Evolutionary conservation across 2,888 invertebrate species (phyloP).

Genomic region (Dryomyza anilis): DNA sequence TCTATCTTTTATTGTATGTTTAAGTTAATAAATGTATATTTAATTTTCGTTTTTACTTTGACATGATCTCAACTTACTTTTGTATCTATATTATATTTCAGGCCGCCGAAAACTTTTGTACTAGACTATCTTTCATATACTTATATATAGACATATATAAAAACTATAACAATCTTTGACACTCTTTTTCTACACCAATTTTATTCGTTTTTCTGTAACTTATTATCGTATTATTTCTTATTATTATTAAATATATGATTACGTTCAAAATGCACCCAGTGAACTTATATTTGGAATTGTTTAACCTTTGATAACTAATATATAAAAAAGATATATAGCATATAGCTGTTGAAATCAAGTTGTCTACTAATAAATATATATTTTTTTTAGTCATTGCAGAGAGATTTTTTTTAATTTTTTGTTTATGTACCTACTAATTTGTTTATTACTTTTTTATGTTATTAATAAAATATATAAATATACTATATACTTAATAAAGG

Average conservation of each 20-base stretch:
- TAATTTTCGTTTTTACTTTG: conserved; percentile 23
- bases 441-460: conserved; percentile 10
- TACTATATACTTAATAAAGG: background rate
- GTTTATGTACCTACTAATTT: conserved; percentile 13
- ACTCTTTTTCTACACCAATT: conserved; percentile 12
- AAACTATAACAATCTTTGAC: conserved; percentile 13
- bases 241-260: too few relatives aligned
- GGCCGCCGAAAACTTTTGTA: conserved; percentile 70
- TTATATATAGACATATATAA: conserved; percentile 40
- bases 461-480: conserved; percentile 8
- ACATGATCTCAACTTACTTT: conserved; percentile 52
- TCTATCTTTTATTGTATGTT: conserved; percentile 9
- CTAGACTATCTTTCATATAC: conserved; percentile 61
- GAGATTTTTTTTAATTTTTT: background rate
- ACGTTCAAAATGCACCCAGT: background rate
- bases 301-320: conserved; percentile 17
- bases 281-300: background rate
- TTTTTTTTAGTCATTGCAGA: background rate
- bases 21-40: conserved; percentile 29
- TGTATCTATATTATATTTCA: conserved; percentile 66
- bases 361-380: background rate
- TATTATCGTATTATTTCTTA: background rate
- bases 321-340: background rate
- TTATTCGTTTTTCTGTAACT: conserved; percentile 12
- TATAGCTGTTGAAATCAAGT: background rate